A percentile compares a stretch with the other conserved stretches of the same genome.
These are phyloP conservation scores for Melospiza melodia DNA, from an alignment of 2,113 vertebrate genomes.

Conservation along the genomic window DNA sequence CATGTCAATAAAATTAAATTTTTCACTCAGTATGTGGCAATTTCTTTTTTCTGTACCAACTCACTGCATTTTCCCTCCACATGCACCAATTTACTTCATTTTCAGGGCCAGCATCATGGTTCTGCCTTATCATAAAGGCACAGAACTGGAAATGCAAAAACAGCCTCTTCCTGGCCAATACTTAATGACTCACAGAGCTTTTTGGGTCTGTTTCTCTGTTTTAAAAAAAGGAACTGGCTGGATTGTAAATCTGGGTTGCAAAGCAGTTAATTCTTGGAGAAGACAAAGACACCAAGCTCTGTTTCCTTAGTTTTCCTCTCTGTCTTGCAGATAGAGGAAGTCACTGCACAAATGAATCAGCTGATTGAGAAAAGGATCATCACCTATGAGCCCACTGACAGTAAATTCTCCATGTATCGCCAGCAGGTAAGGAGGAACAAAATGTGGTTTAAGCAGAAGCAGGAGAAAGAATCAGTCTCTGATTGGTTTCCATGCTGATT, in stretches of 20 bases:
- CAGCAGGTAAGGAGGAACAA: slow-evolving; percentile 85
- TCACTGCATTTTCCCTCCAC: not conserved
- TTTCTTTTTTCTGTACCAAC: not conserved
- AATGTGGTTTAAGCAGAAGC: not conserved
- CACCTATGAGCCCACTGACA: slow-evolving; percentile 89
- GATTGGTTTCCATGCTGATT: not conserved
- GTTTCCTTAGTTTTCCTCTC: slow-evolving; percentile 4
- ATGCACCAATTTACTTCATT: not conserved
- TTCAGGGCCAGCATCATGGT: not conserved
- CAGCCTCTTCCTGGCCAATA: slow-evolving; percentile 1
- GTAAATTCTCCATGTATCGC: slow-evolving; percentile 90
- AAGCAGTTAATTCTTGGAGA: slow-evolving; percentile 23
- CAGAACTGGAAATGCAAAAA: slow-evolving; percentile 30
- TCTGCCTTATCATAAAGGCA: slow-evolving; percentile 48
- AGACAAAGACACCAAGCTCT: not conserved
- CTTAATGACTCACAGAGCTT: slow-evolving; percentile 18
- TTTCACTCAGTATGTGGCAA: not conserved
- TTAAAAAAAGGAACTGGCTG: not conserved
- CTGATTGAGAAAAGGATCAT: slow-evolving; percentile 93
- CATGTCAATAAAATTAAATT: not conserved
- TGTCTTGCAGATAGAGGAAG: slow-evolving; percentile 84
- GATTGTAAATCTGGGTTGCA: not conserved
- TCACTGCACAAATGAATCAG: slow-evolving; percentile 87
- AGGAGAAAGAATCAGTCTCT: not conserved
- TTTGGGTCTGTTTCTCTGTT: not conserved